These are phyloP conservation scores for Prionchulus punctatus DNA, from an alignment of 2,888 invertebrate genomes.

Conservation along the genomic window DNA sequence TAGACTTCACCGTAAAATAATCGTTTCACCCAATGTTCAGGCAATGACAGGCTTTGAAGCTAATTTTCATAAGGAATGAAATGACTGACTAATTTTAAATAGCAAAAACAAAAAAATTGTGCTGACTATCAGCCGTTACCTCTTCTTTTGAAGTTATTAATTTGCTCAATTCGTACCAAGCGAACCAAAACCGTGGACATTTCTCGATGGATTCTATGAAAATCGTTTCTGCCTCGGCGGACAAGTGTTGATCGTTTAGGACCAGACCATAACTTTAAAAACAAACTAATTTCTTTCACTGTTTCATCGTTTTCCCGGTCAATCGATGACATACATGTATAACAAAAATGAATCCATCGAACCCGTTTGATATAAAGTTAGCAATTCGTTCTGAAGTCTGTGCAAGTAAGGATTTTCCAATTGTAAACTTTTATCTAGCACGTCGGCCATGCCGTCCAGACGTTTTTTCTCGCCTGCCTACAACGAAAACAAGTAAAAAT, in stretches of 20 bases:
- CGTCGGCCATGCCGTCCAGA: conserved; percentile 60
- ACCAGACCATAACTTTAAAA: conserved; percentile 75
- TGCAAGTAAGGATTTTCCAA: conserved; percentile 2
- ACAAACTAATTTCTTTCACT: too few species aligned
- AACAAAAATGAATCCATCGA: conserved; percentile 57
- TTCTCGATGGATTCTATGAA: conserved; percentile 59
- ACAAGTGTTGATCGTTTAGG: conserved; percentile 64
- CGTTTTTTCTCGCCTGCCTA: conserved; percentile 69
- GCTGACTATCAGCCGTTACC: not conserved
- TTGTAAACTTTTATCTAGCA: conserved; percentile 34
- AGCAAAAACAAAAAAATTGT: not conserved
- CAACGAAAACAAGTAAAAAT: not conserved
- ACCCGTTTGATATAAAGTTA: conserved; percentile 10
- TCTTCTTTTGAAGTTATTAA: conserved; percentile 54
- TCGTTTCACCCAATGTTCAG: conserved; percentile 82
- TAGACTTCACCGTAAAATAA: conserved; percentile 78
- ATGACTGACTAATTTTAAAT: not conserved
- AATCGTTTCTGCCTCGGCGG: conserved; percentile 57
- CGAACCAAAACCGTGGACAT: conserved; percentile 77
- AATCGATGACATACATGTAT: conserved; percentile 32
- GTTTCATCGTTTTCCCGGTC: not conserved
- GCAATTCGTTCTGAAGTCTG: conserved; percentile 9
- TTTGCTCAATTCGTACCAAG: conserved; percentile 77
- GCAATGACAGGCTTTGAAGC: conserved; percentile 41
- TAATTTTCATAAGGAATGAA: conserved; percentile 25